Conservation (phyloP, 2,113 vertebrate genomes). For the Otolemur garnettii region DNA sequence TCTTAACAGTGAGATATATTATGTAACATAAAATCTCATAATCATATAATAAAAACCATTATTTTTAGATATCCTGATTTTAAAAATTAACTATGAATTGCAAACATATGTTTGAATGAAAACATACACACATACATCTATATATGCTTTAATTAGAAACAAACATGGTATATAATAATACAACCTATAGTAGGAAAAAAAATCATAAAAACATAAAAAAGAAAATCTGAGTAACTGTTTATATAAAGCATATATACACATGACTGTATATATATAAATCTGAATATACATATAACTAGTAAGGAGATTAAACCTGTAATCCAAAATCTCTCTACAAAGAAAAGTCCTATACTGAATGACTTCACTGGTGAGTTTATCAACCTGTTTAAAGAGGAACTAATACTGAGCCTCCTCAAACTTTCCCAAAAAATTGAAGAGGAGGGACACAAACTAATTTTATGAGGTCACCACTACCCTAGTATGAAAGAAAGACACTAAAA, state of each 20-base stretch:
- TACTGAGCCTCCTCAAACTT: neutral
- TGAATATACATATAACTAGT: neutral
- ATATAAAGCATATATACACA: too few species aligned
- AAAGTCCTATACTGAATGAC: neutral
- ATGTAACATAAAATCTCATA: conserved; percentile 24
- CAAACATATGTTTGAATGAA: neutral
- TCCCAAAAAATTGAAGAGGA: neutral
- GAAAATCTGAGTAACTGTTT: neutral
- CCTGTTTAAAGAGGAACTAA: neutral
- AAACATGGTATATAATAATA: neutral
- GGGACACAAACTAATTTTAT: neutral
- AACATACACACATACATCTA: too few species aligned
- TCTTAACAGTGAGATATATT: neutral
- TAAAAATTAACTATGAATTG: neutral
- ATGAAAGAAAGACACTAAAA: neutral
- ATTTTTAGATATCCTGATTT: neutral
- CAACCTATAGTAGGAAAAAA: neutral
- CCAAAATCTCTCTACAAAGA: neutral
- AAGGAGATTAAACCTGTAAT: neutral
- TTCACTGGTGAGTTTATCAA: neutral
- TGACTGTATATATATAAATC: neutral
- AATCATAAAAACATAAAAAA: neutral
- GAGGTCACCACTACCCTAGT: neutral
- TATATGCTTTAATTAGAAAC: neutral
- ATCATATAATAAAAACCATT: neutral